phyloP scores from a whole-genome alignment of 2,113 vertebrate species.

The Brachypodius melanocephalos region DNA sequence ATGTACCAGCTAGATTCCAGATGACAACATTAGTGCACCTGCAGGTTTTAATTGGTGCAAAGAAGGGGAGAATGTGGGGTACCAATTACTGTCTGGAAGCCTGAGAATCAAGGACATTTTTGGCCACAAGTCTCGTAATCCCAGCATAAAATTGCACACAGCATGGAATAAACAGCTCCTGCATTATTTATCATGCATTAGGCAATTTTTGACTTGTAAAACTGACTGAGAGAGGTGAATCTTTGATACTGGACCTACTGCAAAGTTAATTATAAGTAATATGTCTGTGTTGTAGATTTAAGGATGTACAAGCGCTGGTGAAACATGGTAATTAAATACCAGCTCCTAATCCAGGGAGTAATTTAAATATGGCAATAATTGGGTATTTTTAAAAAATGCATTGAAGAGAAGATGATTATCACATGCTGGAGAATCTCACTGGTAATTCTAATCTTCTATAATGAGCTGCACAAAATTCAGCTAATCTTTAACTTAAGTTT shows the following conservation, averaged over 20 bases:
- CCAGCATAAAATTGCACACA: not conserved
- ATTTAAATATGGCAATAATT: not conserved
- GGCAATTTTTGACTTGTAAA: not conserved
- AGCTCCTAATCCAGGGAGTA: not conserved
- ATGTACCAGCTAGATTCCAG: slow-evolving; percentile 1
- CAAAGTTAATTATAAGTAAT: slow-evolving; percentile 13
- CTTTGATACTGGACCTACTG: not conserved
- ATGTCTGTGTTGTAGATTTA: not conserved
- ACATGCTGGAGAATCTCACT: slow-evolving; percentile 1
- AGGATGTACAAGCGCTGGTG: not conserved
- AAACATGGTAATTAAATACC: slow-evolving; percentile 1
- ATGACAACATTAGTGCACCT: slow-evolving; percentile 32
- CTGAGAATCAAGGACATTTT: not conserved
- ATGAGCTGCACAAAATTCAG: not conserved
- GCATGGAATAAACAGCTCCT: not conserved
- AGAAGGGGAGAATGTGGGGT: slow-evolving; percentile 4
- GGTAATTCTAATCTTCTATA: slow-evolving; percentile 14
- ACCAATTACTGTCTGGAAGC: not conserved
- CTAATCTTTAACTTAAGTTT: not conserved
- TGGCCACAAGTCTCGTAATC: slow-evolving; percentile 25
- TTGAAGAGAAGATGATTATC: slow-evolving; percentile 18
- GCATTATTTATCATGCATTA: slow-evolving; percentile 13
- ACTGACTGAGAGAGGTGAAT: not conserved
- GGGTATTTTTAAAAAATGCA: not conserved
- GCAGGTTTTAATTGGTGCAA: slow-evolving; percentile 51